Percentiles rank a stretch among this genome's conserved stretches.
phyloP scores from a whole-genome alignment of 2,113 vertebrate genomes.

The Semnopithecus entellus region DNA sequence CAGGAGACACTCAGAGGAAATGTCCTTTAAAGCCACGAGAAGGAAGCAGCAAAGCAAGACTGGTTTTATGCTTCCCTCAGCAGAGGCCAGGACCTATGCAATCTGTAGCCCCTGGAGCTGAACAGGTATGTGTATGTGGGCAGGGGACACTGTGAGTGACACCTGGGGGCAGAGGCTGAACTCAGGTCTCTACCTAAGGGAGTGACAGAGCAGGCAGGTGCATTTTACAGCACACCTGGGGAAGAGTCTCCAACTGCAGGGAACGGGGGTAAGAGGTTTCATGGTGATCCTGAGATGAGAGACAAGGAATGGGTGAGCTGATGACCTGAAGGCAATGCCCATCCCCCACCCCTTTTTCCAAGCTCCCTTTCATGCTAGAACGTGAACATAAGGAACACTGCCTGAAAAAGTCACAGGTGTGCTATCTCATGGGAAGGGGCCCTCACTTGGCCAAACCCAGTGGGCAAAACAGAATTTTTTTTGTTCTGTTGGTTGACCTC shows the following conservation, averaged over 20 bases:
- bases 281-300: background rate
- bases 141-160: accelerated
- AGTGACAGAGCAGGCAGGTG: background rate
- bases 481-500: background rate
- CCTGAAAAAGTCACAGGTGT: accelerated
- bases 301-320: accelerated
- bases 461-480: background rate
- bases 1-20: background rate
- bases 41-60: too few relatives aligned
- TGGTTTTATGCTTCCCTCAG: too few relatives aligned
- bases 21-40: background rate
- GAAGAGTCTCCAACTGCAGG: accelerated
- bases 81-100: background rate
- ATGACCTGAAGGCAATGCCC: background rate
- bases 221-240: background rate
- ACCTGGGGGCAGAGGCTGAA: background rate
- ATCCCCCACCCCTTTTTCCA: background rate
- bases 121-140: background rate
- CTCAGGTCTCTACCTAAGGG: background rate
- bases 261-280: background rate
- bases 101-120: background rate
- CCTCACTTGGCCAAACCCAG: background rate
- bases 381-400: background rate
- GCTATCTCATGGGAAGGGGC: background rate
- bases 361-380: too few relatives aligned